Base-by-base conservation (phyloP, 2,888 invertebrate genomes). In the Spodoptera picta region DNA sequence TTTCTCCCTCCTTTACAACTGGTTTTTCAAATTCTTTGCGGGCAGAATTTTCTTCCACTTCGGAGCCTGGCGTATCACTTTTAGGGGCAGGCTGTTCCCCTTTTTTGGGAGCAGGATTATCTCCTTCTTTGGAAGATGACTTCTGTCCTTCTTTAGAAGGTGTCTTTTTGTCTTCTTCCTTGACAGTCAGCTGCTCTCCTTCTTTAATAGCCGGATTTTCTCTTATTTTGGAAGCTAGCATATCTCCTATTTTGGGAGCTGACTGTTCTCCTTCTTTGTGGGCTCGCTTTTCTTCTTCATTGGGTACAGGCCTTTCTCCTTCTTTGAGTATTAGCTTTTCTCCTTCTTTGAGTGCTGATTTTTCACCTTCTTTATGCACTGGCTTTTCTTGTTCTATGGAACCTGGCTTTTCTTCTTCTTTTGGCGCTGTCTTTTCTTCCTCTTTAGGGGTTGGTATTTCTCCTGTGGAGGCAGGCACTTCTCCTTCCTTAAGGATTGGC, bases 51-150 rank as follows among this genome's bases (percentile, higher is more conserved):
- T 24, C 3, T 5, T 6, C n/a, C 10, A 19, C 51, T 3, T 43
- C 31, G 1, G n/a, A 12, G 3, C 10, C 19, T 10, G 36, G 11
- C 11, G 19, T 44, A 0, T 23, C 11, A 3, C 11, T 12, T 31
- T 23, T 48, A 0, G 43, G 10, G n/a, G 36, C 14, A 0, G 50
- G 10, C 10, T 50, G 1, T 11, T 50, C 36, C 0, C 19, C 36
- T 50, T 12, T 5, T 0, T 4, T 11, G 12, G 56, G 24, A 3
- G 51, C 3, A 0, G 7, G 60, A 27, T 48, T 60, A 47, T 53
- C 54, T 11, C 14, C 50, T 44, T 36, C 67, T 19, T 66, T 42
- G n/a, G 41, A 14, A 7, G 46, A 46, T 4, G 59, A 43, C 10
- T 50, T 51, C 46, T 19, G 36, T 19, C 14, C 46, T 14, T 50